Base-by-base conservation (phyloP, 1,140 invertebrate genomes). In the Muscidifurax raptorellus region DNA sequence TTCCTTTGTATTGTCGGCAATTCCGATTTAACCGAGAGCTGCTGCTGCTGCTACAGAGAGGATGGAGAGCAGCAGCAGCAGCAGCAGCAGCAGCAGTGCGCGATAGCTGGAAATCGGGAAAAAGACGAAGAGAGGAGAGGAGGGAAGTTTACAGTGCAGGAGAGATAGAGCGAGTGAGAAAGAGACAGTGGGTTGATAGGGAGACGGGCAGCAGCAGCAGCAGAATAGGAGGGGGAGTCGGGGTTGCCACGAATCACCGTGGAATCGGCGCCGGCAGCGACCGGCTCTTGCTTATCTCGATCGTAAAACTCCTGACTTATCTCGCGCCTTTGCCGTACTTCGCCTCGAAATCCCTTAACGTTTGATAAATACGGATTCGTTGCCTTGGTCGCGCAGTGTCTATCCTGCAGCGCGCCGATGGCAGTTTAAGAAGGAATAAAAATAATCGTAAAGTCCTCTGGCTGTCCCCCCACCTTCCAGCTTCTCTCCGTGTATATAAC, bases 371-470 rank as follows among this genome's bases (percentile, higher is more conserved):
- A 89, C 87, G 87, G 69, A 87, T 88, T 86, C 71, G 85, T 74
- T 59, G 22, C 32, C n/a, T 40, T 28, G 3, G 2, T 32, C 25
- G 66, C 27, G 9, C 66, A 27, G 9, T 69, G n/a, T n/a, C n/a
- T n/a, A n/a, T n/a, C n/a, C 66, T 2, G 36, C 36, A 7, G 36
- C 2, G 36, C 69, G 80, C 85, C 86, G 86, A 87, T 84, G 85
- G 80, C 83, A 81, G 84, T 86, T 88, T 89, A 89, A 87, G 87
- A 87, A 85, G 83, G 86, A 88, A 90, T 89, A 89, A 89, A 90
- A 88, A 88, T 90, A 88, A 89, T 89, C 88, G 89, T 90, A 89
- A 89, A 89, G 77, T 71, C 27, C n/a, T 47, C 18, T 22, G 25
- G 1, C 59, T 52, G 10, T 52, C 27, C 30, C 59, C 47, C 25